Conservation (phyloP, 2,888 invertebrate genomes). For the Punctoribates punctum region DNA sequence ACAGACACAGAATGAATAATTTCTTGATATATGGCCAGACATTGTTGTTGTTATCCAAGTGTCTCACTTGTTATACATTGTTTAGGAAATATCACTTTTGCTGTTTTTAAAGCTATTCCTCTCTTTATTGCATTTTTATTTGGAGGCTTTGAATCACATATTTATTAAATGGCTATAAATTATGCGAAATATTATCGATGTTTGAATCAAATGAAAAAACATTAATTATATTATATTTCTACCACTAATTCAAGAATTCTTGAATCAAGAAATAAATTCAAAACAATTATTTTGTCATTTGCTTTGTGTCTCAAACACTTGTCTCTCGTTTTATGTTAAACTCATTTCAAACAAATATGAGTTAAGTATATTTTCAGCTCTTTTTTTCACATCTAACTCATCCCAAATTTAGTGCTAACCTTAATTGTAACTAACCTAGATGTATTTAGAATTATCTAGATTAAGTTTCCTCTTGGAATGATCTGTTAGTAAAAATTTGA, state of each 20-base stretch:
- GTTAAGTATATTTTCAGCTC: background rate
- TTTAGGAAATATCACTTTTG: conserved; percentile 2
- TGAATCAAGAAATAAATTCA: conserved; percentile 8
- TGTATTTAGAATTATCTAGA: no score
- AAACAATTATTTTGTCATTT: conserved; percentile 1
- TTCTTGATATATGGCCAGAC: background rate
- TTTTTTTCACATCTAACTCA: background rate
- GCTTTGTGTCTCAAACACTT: background rate
- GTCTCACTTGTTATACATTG: background rate
- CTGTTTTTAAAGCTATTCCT: background rate
- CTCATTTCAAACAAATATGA: background rate
- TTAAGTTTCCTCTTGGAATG: no score
- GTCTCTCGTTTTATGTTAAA: background rate
- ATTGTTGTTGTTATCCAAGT: background rate
- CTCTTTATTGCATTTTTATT: background rate
- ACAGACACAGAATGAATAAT: conserved; percentile 1
- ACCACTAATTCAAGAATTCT: conserved; percentile 19
- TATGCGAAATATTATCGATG: background rate
- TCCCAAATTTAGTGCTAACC: background rate
- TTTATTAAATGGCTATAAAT: background rate
- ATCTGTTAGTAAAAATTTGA: no score
- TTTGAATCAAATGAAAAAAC: background rate
- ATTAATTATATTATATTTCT: conserved; percentile 8
- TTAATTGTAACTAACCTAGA: no score
- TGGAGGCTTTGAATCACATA: conserved; percentile 2